Base-by-base conservation (phyloP, 35 echinoderm and acorn worm genomes). In the Ophioderma brevispina region DNA sequence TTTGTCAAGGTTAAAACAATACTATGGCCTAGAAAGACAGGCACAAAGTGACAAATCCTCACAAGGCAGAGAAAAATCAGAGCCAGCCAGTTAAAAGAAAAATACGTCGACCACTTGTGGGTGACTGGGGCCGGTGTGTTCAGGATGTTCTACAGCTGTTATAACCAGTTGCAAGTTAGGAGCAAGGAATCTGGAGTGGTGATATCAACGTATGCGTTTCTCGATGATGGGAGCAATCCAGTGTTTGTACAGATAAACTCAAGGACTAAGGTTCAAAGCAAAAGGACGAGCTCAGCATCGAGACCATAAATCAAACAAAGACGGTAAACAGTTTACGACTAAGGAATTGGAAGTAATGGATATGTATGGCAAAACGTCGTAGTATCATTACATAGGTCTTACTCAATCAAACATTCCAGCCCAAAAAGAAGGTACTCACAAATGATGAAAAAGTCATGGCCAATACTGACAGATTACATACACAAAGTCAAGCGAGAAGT, bases 401-500 rank as follows among this genome's bases (percentile, higher is more conserved):
- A 70, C 59, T 25, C 59, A 70, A 25, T 3, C 15, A 2, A 25
- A 25, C 5, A 70, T 70, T 70, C 59, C 59, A 25, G 59, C 28
- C 15, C 1, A 25, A 8, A 18, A 18, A 25, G 28, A 70, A 15
- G 59, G 41, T 70, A 70, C 28, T 70, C 3, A 25, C 28, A 70
- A 8, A 18, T 3, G 59, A 70, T 2, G 23, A 70, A 3, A 3
- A 70, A 70, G 28, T 3, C 10, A 18, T 70, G 59, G 87, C 46
- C 81, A 18, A n/a, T n/a, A n/a, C n/a, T n/a, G n/a, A n/a, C n/a
- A n/a, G n/a, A n/a, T n/a, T 75, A 93, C 79, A 21, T 94, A 17
- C 21, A 59, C 17, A 37, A 50, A 33, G 40, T 91, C 37, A 92
- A 31, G 88, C 36, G 40, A 70, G n/a, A 92, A 40, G 80, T 94